Conservation (phyloP, 2,797 vertebrate genomes). For the Karalla daura region DNA sequence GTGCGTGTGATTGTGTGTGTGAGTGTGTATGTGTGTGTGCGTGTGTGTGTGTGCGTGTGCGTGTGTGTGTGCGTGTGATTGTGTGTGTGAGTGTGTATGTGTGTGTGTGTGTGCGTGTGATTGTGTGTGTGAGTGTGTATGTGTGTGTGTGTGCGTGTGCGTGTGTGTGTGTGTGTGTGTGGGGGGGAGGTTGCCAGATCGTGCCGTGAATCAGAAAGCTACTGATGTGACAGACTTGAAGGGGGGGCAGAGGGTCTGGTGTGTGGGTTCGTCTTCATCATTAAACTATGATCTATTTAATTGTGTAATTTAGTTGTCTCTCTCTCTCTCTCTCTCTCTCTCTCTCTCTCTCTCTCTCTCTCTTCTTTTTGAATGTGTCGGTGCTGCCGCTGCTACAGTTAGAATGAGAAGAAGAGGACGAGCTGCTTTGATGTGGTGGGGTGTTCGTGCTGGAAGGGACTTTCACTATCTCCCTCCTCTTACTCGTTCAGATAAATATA, state of each 20-base stretch:
- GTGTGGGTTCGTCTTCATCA: conserved; percentile 57
- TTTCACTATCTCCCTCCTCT: conserved; percentile 41
- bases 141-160: not conserved
- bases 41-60: not conserved
- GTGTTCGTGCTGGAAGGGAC: conserved; percentile 16
- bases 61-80: not conserved
- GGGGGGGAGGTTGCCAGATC: conserved; percentile 46
- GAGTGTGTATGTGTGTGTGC: not conserved
- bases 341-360: not conserved
- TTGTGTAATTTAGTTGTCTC: conserved; percentile 23
- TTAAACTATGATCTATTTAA: conserved; percentile 70
- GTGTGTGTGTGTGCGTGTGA: not conserved
- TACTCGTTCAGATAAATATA: conserved; percentile 11
- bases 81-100: not conserved
- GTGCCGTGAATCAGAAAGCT: conserved; percentile 65
- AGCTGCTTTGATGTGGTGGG: not conserved
- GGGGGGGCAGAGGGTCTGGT: conserved; percentile 1
- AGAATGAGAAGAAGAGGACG: not conserved
- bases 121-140: conserved; percentile 15
- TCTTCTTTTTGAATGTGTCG: conserved; percentile 6
- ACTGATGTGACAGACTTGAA: conserved; percentile 69
- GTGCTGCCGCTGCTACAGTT: not conserved
- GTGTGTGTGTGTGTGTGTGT: not conserved
- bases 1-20: not conserved
- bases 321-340: conserved; percentile 7